A percentile compares a stretch with the other conserved stretches of the same genome.
Evolutionary conservation across 2,888 invertebrate species (phyloP).

Genomic region (Cistogaster globosa): DNA sequence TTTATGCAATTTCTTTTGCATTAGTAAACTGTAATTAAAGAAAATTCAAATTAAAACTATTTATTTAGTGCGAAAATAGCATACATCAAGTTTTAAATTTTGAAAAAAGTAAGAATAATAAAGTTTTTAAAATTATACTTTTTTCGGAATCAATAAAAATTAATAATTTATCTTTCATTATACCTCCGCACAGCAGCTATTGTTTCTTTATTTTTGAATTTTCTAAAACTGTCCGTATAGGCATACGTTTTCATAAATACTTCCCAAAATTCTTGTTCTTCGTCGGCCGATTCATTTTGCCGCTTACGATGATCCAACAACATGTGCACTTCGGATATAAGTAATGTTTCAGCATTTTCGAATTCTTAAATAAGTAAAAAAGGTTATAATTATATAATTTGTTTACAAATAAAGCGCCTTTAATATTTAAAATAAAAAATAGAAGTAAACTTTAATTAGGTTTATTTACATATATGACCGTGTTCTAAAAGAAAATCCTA

Average conservation of each 20-base stretch:
- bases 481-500: conserved; percentile 90
- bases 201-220: conserved; percentile 99
- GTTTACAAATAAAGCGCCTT: conserved; percentile 53
- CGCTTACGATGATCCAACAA: conserved; percentile 97
- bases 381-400: conserved; percentile 6
- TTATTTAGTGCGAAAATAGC: no score
- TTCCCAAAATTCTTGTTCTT: conserved; percentile 98
- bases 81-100: no score
- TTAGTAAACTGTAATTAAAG: conserved; percentile 88
- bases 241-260: conserved; percentile 99
- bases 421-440: conserved; percentile 22
- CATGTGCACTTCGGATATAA: conserved; percentile 98
- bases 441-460: conserved; percentile 79
- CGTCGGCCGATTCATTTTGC: conserved; percentile 99
- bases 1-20: conserved; percentile 98
- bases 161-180: neutral
- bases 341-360: conserved; percentile 98
- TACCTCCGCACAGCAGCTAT: conserved; percentile 97
- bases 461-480: conserved; percentile 88
- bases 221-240: conserved; percentile 97
- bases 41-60: no score
- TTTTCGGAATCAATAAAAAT: neutral
- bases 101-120: no score
- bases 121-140: no score
- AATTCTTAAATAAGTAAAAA: conserved; percentile 89